Evolutionary conservation across 2,797 vertebrate species (phyloP).

Genomic region (Petrocephalus sullivani): DNA sequence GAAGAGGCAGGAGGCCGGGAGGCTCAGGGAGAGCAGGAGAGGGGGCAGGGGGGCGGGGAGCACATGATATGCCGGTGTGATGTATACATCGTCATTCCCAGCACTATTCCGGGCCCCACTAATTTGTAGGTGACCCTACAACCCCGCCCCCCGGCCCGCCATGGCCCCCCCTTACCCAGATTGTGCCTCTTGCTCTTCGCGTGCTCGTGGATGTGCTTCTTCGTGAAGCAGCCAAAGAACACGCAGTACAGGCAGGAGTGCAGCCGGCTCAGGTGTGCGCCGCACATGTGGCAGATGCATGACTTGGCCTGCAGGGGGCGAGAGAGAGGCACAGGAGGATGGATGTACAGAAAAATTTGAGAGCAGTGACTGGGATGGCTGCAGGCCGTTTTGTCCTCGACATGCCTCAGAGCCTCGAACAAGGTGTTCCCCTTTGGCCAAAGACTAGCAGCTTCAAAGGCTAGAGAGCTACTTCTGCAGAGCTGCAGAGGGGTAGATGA

Average conservation of each 20-base stretch:
- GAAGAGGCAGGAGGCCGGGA: neutral
- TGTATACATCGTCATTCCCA: neutral
- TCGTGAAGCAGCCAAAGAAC: constrained; percentile 96
- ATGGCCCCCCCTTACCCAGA: constrained; percentile 66
- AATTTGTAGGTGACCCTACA: neutral
- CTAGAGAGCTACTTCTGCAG: neutral
- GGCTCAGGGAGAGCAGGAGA: neutral
- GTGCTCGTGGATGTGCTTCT: constrained; percentile 98
- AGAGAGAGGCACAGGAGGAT: neutral
- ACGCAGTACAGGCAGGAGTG: constrained; percentile 98
- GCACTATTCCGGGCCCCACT: neutral
- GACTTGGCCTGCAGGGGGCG: constrained; percentile 79
- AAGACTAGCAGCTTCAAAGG: neutral
- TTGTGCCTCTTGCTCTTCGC: constrained; percentile 96
- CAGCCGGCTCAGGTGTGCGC: constrained; percentile 90
- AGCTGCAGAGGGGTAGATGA: neutral
- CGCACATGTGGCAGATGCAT: constrained; percentile 96
- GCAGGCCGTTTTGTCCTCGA: neutral
- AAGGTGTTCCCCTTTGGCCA: neutral
- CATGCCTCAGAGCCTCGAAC: neutral
- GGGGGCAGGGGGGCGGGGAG: constrained; percentile 31
- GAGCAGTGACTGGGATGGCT: constrained; percentile 9
- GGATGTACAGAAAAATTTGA: constrained; percentile 10
- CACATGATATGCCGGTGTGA: neutral
- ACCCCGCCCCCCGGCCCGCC: neutral